Base-by-base conservation (phyloP, 2,888 invertebrate species). In the Ichneumon xanthorius region DNA sequence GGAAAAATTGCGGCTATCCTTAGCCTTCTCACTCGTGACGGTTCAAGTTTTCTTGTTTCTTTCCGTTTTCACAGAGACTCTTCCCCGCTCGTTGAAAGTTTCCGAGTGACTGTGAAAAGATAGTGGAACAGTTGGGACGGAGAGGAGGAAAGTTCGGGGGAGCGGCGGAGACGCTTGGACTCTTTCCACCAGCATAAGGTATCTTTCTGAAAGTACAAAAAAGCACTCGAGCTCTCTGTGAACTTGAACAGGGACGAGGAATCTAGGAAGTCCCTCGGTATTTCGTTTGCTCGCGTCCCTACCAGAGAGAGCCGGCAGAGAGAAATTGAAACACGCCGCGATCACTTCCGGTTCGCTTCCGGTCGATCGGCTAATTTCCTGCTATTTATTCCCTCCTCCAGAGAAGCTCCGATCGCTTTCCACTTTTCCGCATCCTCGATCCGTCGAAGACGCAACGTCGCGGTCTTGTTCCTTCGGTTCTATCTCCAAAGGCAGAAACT, bases 1-100 rank as follows among this genome's bases (percentile, higher is more conserved):
- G 30, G 22, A 63, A 72, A 71, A 70, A 79, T 71, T 71, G 72
- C n/a, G 53, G 65, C 55, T 73, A 45, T 67, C 33, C 61, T 73
- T 45, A 68, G 55, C 33, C 33, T 67, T 30, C n/a, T 72, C 55
- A 53, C 48, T 73, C 67, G 67, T 67, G 65, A n/a, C 55, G 45
- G 80, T 22, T 55, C 16, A 76, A 84, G 75, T 80, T 84, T 84
- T 84, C 84, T 65, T 76, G 71, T 84, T 75, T 76, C 75, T 45
- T 48, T 16, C 67, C 72, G 37, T 73, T 72, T 78, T 72, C 65
- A n/a, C 61, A 63, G 61, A 61, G 33, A 33, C 78, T 67, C 67
- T 61, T 45, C 3, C 40, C 22, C 45, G 68, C 33, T 70, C 70
- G 75, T 73, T 53, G 55, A 75, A 83, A 83, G 83, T 83, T 83